A percentile compares a stretch with the other conserved stretches of the same genome.
Conservation (phyloP, 1,140 invertebrate species). For the Hylaeus volcanicus region DNA sequence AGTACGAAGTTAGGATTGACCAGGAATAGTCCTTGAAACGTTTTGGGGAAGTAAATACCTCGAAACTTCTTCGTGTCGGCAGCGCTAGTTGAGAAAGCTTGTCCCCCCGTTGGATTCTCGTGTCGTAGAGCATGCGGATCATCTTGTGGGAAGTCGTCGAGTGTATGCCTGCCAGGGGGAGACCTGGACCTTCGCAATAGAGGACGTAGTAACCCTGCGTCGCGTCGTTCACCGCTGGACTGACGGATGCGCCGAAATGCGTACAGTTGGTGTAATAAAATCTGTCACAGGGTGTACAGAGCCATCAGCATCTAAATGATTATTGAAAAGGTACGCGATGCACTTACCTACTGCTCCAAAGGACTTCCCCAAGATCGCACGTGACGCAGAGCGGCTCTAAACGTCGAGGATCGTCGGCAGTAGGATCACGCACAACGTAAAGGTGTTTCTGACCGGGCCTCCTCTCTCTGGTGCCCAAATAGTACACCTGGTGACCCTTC, state of each 20-base stretch:
- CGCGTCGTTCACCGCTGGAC: constrained; percentile 79
- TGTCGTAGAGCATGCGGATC: constrained; percentile 88
- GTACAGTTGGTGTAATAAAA: constrained; percentile 89
- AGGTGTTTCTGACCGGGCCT: constrained; percentile 92
- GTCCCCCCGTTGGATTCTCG: constrained; percentile 84
- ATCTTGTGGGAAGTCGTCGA: constrained; percentile 86
- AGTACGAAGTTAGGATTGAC: too few species aligned
- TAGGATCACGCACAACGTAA: constrained; percentile 87
- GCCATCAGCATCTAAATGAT: neutral
- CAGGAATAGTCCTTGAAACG: neutral
- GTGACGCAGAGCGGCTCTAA: constrained; percentile 90
- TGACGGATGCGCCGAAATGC: constrained; percentile 88
- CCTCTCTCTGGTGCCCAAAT: constrained; percentile 88
- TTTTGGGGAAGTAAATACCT: constrained; percentile 72
- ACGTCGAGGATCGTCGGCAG: constrained; percentile 86
- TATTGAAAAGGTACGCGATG: neutral
- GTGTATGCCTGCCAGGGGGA: constrained; percentile 89
- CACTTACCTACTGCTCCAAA: constrained; percentile 85
- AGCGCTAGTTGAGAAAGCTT: constrained; percentile 86
- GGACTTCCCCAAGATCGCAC: constrained; percentile 85
- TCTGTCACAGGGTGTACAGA: constrained; percentile 50
- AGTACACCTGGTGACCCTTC: constrained; percentile 90
- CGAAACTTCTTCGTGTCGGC: constrained; percentile 87
- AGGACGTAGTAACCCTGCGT: constrained; percentile 87
- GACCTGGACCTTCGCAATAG: constrained; percentile 89